Conservation (phyloP, 37 sponge, comb jelly and placozoan species). For the Bolinopsis microptera region DNA sequence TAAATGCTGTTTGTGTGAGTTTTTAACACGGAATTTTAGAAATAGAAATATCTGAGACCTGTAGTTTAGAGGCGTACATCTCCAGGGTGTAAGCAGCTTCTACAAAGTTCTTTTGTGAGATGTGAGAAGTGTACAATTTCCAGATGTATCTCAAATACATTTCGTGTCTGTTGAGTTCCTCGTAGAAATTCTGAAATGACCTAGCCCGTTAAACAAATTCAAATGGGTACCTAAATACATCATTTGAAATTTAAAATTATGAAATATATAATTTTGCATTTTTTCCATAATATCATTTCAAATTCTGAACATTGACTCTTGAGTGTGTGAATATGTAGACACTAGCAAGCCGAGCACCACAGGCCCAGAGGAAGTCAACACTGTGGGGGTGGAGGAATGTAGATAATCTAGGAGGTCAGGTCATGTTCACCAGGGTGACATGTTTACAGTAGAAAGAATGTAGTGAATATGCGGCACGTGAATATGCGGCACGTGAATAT, state of each 20-base stretch:
- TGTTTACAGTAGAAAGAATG: too few species aligned
- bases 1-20: background rate
- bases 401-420: too few species aligned
- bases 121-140: slow-evolving; percentile 79
- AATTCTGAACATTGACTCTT: too few species aligned
- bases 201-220: background rate
- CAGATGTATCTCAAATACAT: slow-evolving; percentile 89
- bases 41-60: slow-evolving; percentile 66
- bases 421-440: too few species aligned
- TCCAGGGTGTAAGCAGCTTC: slow-evolving; percentile 87
- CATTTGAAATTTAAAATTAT: too few species aligned
- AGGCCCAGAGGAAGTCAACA: background rate
- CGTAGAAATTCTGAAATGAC: slow-evolving; percentile 88
- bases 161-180: slow-evolving; percentile 87
- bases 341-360: background rate
- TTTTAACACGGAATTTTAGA: background rate
- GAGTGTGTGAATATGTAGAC: too few species aligned
- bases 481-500: too few species aligned
- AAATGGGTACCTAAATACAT: slow-evolving; percentile 15
- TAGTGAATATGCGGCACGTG: too few species aligned
- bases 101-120: slow-evolving; percentile 71
- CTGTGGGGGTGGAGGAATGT: background rate
- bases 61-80: slow-evolving; percentile 79
- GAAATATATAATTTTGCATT: too few species aligned
- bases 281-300: too few species aligned